These are phyloP conservation scores for Oenanthe oenanthe DNA, from an alignment of 2,113 vertebrate species.

Conservation along the genomic window DNA sequence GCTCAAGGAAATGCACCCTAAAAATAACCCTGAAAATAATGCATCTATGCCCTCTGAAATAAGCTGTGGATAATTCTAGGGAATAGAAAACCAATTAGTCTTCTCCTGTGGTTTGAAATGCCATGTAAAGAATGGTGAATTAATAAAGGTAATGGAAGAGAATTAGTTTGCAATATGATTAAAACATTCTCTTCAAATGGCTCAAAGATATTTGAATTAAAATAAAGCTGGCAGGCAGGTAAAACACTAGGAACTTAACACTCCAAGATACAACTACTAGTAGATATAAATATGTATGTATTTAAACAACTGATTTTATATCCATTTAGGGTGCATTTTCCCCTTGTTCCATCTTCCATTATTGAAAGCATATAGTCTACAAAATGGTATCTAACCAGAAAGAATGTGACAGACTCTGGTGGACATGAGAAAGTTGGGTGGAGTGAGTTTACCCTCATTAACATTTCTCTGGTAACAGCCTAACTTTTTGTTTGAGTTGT, in stretches of 20 bases:
- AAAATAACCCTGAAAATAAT: neutral
- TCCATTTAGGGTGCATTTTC: neutral
- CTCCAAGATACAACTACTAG: neutral
- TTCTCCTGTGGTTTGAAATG: neutral
- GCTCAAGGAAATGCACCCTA: neutral
- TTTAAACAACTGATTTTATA: neutral
- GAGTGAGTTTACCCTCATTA: neutral
- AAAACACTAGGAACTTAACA: neutral
- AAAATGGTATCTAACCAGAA: neutral
- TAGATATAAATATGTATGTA: neutral
- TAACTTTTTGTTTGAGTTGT: neutral
- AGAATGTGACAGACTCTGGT: neutral
- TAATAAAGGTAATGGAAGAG: neutral
- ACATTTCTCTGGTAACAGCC: neutral
- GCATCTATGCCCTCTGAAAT: neutral
- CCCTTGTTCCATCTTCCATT: neutral
- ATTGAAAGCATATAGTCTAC: neutral
- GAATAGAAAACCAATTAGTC: neutral
- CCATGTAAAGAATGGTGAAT: neutral
- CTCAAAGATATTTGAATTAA: neutral
- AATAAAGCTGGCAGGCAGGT: neutral
- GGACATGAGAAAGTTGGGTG: neutral
- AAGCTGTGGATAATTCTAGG: neutral
- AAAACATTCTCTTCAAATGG: neutral
- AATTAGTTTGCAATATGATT: neutral